Evolutionary conservation across 2,888 invertebrate genomes (phyloP).

Genomic region (Hermodice carunculata): DNA sequence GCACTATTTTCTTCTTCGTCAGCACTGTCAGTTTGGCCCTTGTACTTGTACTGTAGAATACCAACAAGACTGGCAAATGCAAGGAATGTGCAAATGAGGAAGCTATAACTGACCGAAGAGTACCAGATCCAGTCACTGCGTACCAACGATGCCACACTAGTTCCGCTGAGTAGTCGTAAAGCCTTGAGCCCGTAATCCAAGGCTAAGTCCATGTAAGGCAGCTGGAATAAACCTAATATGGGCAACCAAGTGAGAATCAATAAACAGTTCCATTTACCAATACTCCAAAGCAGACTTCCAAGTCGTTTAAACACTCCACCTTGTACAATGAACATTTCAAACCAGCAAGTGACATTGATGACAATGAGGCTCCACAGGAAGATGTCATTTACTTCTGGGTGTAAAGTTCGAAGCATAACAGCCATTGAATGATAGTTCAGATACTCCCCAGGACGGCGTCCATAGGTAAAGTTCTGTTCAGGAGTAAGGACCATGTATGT

Average conservation of each 20-base stretch:
- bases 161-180: conserved; percentile 62
- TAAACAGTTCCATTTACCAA: conserved; percentile 70
- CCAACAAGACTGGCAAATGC: conserved; percentile 49
- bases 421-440: conserved; percentile 70
- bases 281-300: conserved; percentile 67
- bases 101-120: conserved; percentile 23
- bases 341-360: conserved; percentile 70
- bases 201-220: conserved; percentile 65
- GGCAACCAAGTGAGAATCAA: conserved; percentile 70
- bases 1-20: conserved; percentile 11
- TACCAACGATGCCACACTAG: conserved; percentile 55
- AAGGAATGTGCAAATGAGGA: conserved; percentile 55
- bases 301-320: conserved; percentile 61
- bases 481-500: conserved; percentile 70
- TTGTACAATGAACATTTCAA: conserved; percentile 69
- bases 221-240: conserved; percentile 69
- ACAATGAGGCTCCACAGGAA: conserved; percentile 71
- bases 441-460: conserved; percentile 67
- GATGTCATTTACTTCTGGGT: conserved; percentile 73
- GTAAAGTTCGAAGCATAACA: conserved; percentile 69
- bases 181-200: conserved; percentile 60
- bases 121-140: conserved; percentile 58
- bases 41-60: conserved; percentile 30
- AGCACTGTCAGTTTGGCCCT: not conserved
- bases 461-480: conserved; percentile 69